Conservation (phyloP, 1,140 invertebrate genomes). For the Cydia strobilella region DNA sequence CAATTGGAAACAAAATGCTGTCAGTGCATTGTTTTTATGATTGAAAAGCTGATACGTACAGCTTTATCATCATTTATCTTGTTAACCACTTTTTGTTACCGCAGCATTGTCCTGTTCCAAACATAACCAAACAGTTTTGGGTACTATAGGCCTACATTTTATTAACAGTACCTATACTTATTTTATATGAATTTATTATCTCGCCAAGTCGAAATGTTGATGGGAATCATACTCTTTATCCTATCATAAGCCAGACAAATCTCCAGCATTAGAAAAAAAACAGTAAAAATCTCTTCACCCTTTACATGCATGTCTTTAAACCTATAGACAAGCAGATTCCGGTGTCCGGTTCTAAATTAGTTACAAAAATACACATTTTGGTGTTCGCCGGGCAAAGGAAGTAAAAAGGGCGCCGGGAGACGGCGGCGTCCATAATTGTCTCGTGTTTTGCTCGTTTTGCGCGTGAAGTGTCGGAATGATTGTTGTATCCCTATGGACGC, state of each 20-base stretch:
- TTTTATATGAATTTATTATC: not conserved
- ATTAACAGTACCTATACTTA: not conserved
- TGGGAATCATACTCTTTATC: not conserved
- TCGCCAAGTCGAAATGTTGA: not conserved
- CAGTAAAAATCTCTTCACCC: constrained; percentile 6
- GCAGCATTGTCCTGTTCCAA: not conserved
- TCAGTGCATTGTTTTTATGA: constrained; percentile 31
- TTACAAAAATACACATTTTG: constrained; percentile 27
- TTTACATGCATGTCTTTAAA: constrained; percentile 15
- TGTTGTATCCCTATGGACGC: constrained; percentile 42
- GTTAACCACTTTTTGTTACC: not conserved
- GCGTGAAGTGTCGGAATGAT: constrained; percentile 42
- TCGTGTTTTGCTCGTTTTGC: constrained; percentile 41
- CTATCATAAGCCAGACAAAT: not conserved
- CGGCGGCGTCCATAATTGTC: constrained; percentile 48
- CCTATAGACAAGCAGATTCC: constrained; percentile 29
- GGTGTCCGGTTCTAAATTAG: constrained; percentile 29
- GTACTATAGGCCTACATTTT: no score
- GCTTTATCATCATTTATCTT: constrained; percentile 12
- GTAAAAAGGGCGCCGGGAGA: constrained; percentile 40
- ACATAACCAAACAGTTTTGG: not conserved
- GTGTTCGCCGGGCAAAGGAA: constrained; percentile 28
- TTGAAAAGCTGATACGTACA: constrained; percentile 20
- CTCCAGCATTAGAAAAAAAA: not conserved
- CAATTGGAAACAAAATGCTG: constrained; percentile 14